Evolutionary conservation across 1,140 invertebrate genomes (phyloP).

Genomic region (Cydia pomonella): DNA sequence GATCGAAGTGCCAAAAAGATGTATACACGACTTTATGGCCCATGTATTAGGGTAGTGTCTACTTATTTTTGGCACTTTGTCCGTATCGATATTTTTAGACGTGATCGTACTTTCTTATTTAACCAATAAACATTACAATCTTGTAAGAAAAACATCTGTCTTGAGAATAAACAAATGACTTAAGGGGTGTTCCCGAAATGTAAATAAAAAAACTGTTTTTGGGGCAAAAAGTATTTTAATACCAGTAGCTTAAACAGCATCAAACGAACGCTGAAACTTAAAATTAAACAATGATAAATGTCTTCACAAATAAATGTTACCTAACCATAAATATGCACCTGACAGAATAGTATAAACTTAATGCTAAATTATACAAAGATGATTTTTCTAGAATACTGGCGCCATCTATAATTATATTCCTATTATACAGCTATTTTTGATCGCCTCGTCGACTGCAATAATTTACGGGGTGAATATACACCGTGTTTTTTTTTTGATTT

Average conservation of each 20-base stretch:
- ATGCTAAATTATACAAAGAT: neutral
- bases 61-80: too few relatives aligned
- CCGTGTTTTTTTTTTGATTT: too few relatives aligned
- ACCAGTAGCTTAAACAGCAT: neutral
- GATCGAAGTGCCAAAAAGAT: too few relatives aligned
- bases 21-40: too few relatives aligned
- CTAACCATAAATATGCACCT: slow-evolving; percentile 12
- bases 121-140: neutral
- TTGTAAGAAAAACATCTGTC: neutral
- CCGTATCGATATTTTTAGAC: too few relatives aligned
- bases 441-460: too few relatives aligned
- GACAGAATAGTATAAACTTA: slow-evolving; percentile 22
- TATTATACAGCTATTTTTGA: neutral
- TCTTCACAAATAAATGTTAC: neutral
- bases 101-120: neutral
- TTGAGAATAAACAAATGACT: too few relatives aligned
- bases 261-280: neutral
- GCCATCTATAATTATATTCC: neutral
- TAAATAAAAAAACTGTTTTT: too few relatives aligned
- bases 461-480: too few relatives aligned
- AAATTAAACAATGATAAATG: neutral
- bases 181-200: too few relatives aligned
- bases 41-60: too few relatives aligned
- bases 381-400: neutral
- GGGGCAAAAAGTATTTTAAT: neutral